A percentile compares a stretch with the other conserved stretches of the same genome.
Conservation (phyloP, 1,140 invertebrate genomes). For the Helicoverpa armigera region DNA sequence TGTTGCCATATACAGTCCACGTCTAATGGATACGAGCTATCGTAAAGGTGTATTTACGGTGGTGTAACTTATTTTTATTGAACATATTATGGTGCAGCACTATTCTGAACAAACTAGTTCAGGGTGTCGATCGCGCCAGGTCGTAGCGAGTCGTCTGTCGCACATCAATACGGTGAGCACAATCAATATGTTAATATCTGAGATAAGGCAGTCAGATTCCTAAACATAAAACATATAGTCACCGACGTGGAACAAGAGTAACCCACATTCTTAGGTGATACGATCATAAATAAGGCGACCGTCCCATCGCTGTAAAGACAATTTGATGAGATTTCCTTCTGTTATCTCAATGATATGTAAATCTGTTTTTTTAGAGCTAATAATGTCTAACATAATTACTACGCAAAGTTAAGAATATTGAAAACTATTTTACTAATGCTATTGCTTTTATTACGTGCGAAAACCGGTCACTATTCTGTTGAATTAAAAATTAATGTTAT, state of each 20-base stretch:
- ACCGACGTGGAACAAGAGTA: slow-evolving; percentile 75
- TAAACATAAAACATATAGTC: slow-evolving; percentile 74
- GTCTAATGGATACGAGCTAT: slow-evolving; percentile 57
- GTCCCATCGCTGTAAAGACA: slow-evolving; percentile 59
- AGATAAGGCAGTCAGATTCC: slow-evolving; percentile 81
- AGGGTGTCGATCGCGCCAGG: slow-evolving; percentile 50
- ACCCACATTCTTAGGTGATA: slow-evolving; percentile 77
- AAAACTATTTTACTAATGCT: slow-evolving; percentile 1
- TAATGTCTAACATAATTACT: slow-evolving; percentile 26
- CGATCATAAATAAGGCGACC: slow-evolving; percentile 74
- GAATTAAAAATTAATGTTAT: slow-evolving; percentile 13
- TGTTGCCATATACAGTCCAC: slow-evolving; percentile 55
- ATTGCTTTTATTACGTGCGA: slow-evolving; percentile 10
- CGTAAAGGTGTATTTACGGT: slow-evolving; percentile 65
- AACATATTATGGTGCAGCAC: slow-evolving; percentile 56
- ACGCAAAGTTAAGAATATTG: not conserved
- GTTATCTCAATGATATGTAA: slow-evolving; percentile 73
- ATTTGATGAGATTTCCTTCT: slow-evolving; percentile 68
- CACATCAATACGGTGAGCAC: slow-evolving; percentile 79
- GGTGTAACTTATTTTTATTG: slow-evolving; percentile 66
- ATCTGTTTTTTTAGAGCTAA: slow-evolving; percentile 53
- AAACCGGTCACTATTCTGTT: slow-evolving; percentile 19
- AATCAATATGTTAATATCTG: slow-evolving; percentile 85
- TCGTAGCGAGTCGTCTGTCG: slow-evolving; percentile 60
- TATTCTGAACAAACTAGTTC: slow-evolving; percentile 58